These are phyloP conservation scores for Echiichthys vipera DNA, from an alignment of 2,797 vertebrate species.

Conservation along the genomic window DNA sequence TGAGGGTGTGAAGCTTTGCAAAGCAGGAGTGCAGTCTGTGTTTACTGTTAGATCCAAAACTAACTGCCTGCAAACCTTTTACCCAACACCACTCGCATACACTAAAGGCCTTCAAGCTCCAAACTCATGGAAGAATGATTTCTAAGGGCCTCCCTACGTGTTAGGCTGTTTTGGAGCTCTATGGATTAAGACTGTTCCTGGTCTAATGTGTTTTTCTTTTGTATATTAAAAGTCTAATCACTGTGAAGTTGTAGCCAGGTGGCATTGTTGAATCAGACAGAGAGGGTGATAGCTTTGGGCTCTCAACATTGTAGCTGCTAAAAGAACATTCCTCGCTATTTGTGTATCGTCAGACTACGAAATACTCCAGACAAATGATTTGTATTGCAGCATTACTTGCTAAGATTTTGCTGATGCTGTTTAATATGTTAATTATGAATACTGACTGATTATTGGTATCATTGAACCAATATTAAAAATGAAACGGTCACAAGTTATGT, in stretches of 20 bases:
- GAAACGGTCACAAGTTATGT: background rate
- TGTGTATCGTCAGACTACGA: background rate
- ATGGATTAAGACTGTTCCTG: background rate
- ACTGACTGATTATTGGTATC: background rate
- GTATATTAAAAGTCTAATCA: background rate
- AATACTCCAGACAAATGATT: background rate
- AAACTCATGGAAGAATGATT: background rate
- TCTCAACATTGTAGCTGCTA: slow-evolving; percentile 1
- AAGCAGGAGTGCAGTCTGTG: background rate
- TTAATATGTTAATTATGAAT: background rate
- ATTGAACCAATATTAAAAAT: background rate
- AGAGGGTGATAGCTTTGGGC: background rate
- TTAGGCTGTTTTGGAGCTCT: too few relatives aligned
- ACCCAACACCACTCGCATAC: background rate
- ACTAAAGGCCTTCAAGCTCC: background rate
- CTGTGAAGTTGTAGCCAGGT: background rate
- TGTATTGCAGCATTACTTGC: background rate
- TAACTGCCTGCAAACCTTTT: background rate
- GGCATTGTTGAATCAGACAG: background rate
- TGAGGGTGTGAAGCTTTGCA: background rate
- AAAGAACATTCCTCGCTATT: background rate
- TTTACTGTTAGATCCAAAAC: background rate
- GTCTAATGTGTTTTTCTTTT: background rate
- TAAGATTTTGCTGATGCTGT: background rate
- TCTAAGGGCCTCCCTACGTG: too few relatives aligned